Base-by-base conservation (phyloP, 2,888 invertebrate species). In the Eulithis testata region DNA sequence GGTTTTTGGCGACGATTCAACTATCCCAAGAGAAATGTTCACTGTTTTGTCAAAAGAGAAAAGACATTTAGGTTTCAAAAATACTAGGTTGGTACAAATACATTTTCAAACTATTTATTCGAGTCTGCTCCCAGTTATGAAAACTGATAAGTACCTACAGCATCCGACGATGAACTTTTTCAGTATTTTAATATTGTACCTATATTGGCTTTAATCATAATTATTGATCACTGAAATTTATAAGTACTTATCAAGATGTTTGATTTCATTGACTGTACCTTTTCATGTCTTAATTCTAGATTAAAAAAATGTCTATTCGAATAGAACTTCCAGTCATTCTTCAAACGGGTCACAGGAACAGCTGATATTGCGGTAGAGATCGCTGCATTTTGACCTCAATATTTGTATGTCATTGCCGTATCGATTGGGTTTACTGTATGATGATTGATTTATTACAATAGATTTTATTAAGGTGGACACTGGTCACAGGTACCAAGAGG, bases 1-100 rank as follows among this genome's bases (percentile, higher is more conserved):
- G 69, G 73, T 73, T 80, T 79, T 85, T 88, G 88, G 88, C 86
- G 74, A 68, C 69, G 61, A 72, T 82, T 86, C 88, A 87, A 87
- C 77, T 79, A 77, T 82, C 69, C 50, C 60, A 59, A 67, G 70
- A 66, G 72, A 73, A 73, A 75, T 72, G 73, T 69, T 66, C 74
- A 72, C 56, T 47, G 53, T 53, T 60, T 47, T 62, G 55, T 44
- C 69, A 61, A 60, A 56, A 60, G 50, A 31, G 36, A 56, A 55
- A 60, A 57, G 12, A 12, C 21, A 21, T 21, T 21, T 21, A 21
- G 21, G 21, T 21, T 21, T 21, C 21, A 21, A 11, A n/a, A 27
- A 11, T n/a, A 50, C 9, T 36, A 4, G 50, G 50, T 50, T 27
- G 8, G 27, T 27, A 50, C 2, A 40, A 8, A 8, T 40, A 40